Evolutionary conservation across 2,113 vertebrate species (phyloP), one percentile per base, ranked within the genome.

Genomic region (Merops nubicus): DNA sequence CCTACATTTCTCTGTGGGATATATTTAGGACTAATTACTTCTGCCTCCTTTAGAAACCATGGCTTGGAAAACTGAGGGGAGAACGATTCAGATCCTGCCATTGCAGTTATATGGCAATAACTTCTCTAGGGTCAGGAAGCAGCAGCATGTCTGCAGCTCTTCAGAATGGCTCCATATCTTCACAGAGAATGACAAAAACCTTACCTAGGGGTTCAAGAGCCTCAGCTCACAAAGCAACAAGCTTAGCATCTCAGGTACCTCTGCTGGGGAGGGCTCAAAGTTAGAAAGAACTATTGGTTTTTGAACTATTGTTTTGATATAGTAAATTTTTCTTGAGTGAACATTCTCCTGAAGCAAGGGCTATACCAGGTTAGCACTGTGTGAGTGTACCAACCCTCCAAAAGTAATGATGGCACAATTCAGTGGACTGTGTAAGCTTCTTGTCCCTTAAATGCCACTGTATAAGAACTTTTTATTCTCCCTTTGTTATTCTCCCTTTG

Each of bases 11-110:
- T 86, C 43, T 88, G 5, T 47, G 64, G 85, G 40, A 59, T 40
- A 91, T 60, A n/a, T 73, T 95, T 91, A 74, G 63, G 79, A 69
- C 85, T 95, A 92, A 96, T 96, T 91, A 83, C n/a, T 17, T 3
- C 31, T 62, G 63, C 76, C 19, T 34, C 72, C 62, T 53, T 67
- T 79, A 91, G 69, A 94, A 70, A 73, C 42, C n/a, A 29, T 2
- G 17, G 28, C 70, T 89, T 64, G 83, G 56, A 73, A 89, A 79
- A 85, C n/a, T 26, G 26, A 29, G 83, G 96, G 43, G 65, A 77
- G 82, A 81, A 84, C 34, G 62, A 23, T 34, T 65, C 42, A 7
- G 31, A 64, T 22, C 28, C 12, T 4, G 11, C 26, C 13, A 4
- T 4, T n/a, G 50, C 1, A 5, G 23, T n/a, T 76, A 7, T 9